phyloP scores from a whole-genome alignment of 2,113 vertebrate genomes.

The Stomatorhinus ivindoensis region DNA sequence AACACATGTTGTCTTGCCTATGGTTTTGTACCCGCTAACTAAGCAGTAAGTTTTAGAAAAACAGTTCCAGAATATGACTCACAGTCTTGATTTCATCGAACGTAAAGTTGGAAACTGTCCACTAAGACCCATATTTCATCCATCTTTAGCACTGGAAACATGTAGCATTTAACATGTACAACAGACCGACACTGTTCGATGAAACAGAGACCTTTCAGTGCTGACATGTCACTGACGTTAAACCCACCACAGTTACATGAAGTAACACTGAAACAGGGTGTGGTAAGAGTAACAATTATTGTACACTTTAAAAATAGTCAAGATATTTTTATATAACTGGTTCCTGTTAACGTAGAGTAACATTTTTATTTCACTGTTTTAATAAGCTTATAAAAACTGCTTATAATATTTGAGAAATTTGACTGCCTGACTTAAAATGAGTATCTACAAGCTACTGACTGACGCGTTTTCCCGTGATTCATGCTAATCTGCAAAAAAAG shows the following conservation, averaged over 20 bases:
- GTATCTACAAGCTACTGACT: neutral
- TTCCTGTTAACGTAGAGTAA: neutral
- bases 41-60: neutral
- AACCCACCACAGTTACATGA: neutral
- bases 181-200: neutral
- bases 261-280: neutral
- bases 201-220: conserved; percentile 1
- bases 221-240: neutral
- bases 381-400: neutral
- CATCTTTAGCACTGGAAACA: neutral
- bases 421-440: neutral
- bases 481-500: neutral
- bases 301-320: neutral
- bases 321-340: neutral
- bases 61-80: conserved; percentile 12
- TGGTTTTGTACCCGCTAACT: neutral
- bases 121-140: neutral
- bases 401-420: neutral
- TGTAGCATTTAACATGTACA: neutral
- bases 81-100: conserved; percentile 12
- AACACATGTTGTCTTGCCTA: conserved; percentile 9
- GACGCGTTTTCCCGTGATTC: neutral
- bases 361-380: neutral
- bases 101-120: conserved; percentile 12
- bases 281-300: neutral